A percentile compares a stretch with the other conserved stretches of the same genome.
Evolutionary conservation across 2,888 invertebrate genomes (phyloP).

Genomic region (Choreutis nemorana): DNA sequence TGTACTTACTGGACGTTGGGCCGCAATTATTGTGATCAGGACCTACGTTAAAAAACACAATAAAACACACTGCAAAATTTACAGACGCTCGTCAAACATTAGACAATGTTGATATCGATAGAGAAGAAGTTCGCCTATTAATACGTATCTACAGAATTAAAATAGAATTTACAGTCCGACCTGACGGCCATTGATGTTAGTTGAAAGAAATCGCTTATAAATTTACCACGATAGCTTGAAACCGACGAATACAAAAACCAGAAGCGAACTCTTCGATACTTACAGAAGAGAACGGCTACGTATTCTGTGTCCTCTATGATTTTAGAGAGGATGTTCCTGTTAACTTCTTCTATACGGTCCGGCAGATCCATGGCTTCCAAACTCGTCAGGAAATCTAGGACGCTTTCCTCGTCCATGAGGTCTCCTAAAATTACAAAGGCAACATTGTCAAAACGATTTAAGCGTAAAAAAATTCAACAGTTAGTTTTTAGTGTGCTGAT

Average conservation of each 20-base stretch:
- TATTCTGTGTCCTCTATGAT: conserved; percentile 92
- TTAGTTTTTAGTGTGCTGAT: too few relatives aligned
- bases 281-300: conserved; percentile 93
- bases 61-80: conserved; percentile 59
- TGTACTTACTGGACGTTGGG: conserved; percentile 64
- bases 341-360: conserved; percentile 95
- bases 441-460: neutral
- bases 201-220: conserved; percentile 32
- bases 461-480: too few relatives aligned
- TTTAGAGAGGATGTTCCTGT: conserved; percentile 87
- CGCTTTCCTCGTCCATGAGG: conserved; percentile 94
- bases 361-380: conserved; percentile 95
- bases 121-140: conserved; percentile 24
- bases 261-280: conserved; percentile 59
- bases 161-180: conserved; percentile 32
- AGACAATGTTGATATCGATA: conserved; percentile 24
- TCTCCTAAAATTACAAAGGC: conserved; percentile 69
- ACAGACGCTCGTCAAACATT: conserved; percentile 29
- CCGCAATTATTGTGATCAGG: conserved; percentile 65
- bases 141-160: conserved; percentile 19
- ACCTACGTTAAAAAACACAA: conserved; percentile 65
- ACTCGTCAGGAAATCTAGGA: conserved; percentile 92
- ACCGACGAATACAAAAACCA: conserved; percentile 34
- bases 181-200: conserved; percentile 33
- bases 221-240: conserved; percentile 46